A percentile compares a stretch with the other conserved stretches of the same genome.
These are phyloP conservation scores for Cynodonichthys magdalenae DNA, from an alignment of 2,797 vertebrate species.

Conservation along the genomic window DNA sequence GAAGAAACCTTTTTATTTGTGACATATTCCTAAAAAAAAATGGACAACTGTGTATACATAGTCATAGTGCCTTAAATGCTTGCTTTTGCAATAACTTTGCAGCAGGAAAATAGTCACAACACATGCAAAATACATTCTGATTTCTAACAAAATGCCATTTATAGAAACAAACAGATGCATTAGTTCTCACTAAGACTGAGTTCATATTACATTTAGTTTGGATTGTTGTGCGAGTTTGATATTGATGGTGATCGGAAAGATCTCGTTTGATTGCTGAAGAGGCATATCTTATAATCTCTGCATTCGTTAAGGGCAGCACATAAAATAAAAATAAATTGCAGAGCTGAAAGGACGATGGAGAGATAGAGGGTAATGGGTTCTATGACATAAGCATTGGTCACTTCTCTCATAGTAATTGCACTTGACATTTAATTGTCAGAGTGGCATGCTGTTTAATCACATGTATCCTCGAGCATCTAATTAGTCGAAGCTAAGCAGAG, in stretches of 20 bases:
- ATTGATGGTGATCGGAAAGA: not conserved
- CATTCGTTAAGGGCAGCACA: constrained; percentile 33
- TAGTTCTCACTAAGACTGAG: no score
- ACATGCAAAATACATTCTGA: not conserved
- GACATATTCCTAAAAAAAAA: not conserved
- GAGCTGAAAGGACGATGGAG: constrained; percentile 31
- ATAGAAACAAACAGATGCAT: not conserved
- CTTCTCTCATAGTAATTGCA: constrained; percentile 71
- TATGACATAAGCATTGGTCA: constrained; percentile 51
- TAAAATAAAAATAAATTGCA: constrained; percentile 20
- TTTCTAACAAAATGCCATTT: not conserved
- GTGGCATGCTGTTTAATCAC: constrained; percentile 72
- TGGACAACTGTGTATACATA: not conserved
- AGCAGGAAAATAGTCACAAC: not conserved
- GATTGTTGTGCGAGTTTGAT: no score
- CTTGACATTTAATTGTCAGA: constrained; percentile 79
- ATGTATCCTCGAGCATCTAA: constrained; percentile 77
- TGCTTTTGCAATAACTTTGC: not conserved
- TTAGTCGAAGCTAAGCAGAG: constrained; percentile 63
- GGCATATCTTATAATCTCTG: constrained; percentile 31
- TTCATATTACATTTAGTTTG: no score
- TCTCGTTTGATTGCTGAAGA: constrained; percentile 20
- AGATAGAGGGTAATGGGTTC: constrained; percentile 47
- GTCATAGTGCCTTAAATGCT: constrained; percentile 6
- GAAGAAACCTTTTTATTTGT: not conserved